These are phyloP conservation scores for Trochalopteron elliotii DNA, from an alignment of 2,113 vertebrate species.

Conservation along the genomic window DNA sequence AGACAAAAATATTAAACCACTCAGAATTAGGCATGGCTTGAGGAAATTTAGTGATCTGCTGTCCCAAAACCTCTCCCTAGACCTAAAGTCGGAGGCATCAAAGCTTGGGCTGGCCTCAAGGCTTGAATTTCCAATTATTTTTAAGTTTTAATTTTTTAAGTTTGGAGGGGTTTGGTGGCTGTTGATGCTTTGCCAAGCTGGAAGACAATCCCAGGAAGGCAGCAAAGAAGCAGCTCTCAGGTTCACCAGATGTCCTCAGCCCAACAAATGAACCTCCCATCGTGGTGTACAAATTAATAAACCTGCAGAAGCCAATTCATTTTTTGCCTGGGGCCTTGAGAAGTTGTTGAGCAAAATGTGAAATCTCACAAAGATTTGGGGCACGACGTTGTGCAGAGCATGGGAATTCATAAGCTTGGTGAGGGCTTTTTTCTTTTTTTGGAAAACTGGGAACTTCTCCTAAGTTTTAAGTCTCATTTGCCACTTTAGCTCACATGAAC, in stretches of 20 bases:
- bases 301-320: not conserved
- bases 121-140: not conserved
- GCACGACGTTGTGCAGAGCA: not conserved
- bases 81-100: not conserved
- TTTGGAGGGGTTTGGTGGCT: not conserved
- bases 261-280: not conserved
- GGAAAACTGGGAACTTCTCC: not conserved
- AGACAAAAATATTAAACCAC: not conserved
- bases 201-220: not conserved
- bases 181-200: not conserved
- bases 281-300: not conserved
- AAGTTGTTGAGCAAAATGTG: not conserved
- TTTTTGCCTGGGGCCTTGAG: not conserved
- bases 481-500: not conserved
- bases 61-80: not conserved
- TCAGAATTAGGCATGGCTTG: not conserved
- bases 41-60: not conserved
- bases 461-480: not conserved
- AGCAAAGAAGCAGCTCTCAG: not conserved
- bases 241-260: not conserved
- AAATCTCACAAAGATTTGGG: not conserved
- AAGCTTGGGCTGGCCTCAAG: not conserved
- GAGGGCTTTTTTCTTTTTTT: not conserved
- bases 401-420: not conserved
- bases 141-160: not conserved